Base-by-base conservation (phyloP, 2,797 vertebrate species). In the Enoplosus armatus region DNA sequence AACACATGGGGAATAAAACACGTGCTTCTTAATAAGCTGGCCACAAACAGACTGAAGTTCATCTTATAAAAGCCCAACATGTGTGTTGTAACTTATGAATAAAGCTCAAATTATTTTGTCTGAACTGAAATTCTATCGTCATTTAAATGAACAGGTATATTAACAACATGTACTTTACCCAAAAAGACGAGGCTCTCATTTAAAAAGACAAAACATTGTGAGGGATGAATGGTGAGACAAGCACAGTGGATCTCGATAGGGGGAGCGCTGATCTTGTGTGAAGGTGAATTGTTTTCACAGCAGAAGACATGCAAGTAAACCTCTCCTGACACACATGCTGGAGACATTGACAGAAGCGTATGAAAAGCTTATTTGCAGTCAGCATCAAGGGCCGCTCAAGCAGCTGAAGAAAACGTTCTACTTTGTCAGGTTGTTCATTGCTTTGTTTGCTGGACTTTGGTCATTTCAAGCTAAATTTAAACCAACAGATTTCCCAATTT, bases 251-350 rank as follows among this genome's bases (percentile, higher is more conserved):
- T 66, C 31, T 69, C 56, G 72, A 15, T 16, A 14, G 61, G n/a
- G 39, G 18, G 60, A 59, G 74, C 27, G 27, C 6, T 59, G 69
- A 87, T 79, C 18, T 77, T 56, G 62, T 75, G 63, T 84, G 79
- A 87, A 81, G 80, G 83, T 86, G 79, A 88, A 78, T 58, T 67
- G 50, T 67, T 86, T 80, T 79, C 72, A 73, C 79, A 70, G 73
- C 37, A 58, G 61, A 31, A 48, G 87, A 84, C 75, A 27, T 75
- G 68, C 43, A 33, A 61, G 75, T 64, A 77, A 87, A 90, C 51
- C 73, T 66, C 31, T 79, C 58, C 72, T 78, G 85, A 84, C 84
- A 86, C 65, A 47, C 75, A 69, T 45, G 47, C 78, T 12, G 67
- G 29, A 86, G 65, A 82, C 58, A 47, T 2, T 63, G 87, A 85